phyloP scores from a whole-genome alignment of 64 coral and sea anemone species.

The Montipora sp. region DNA sequence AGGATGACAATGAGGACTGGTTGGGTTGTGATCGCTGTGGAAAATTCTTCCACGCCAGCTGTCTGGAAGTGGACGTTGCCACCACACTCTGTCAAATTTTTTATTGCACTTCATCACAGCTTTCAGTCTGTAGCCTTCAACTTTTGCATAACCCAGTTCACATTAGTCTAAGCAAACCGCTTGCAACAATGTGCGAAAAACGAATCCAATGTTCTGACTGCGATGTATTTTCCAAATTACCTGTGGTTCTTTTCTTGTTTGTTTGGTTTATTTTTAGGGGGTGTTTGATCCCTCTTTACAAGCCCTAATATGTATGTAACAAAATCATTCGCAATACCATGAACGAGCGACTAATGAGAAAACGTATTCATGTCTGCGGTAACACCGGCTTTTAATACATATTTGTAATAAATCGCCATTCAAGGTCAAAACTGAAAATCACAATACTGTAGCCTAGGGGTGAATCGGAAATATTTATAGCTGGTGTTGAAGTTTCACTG shows the following conservation, averaged over 20 bases:
- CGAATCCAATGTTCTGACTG: not conserved
- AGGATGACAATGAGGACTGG: no score
- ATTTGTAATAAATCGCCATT: not conserved
- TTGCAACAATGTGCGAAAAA: constrained; percentile 2
- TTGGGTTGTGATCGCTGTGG: no score
- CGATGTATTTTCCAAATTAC: not conserved
- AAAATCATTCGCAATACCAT: constrained; percentile 11
- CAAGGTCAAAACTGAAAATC: not conserved
- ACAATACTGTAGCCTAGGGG: not conserved
- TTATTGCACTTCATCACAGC: constrained; percentile 4
- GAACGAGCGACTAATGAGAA: constrained; percentile 17
- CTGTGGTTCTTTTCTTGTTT: not conserved
- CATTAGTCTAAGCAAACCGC: not conserved
- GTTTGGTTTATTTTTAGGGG: not conserved
- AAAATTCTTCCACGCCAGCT: no score
- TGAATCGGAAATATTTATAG: not conserved
- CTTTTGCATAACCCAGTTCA: not conserved
- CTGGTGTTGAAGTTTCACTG: not conserved
- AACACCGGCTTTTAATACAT: not conserved
- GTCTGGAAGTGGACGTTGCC: no score
- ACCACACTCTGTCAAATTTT: not conserved
- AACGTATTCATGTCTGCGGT: not conserved
- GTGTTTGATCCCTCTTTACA: constrained; percentile 6
- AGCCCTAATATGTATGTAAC: not conserved
- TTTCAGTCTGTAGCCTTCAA: not conserved